These are phyloP conservation scores for Ceyx margarethae DNA, from an alignment of 2,113 vertebrate species.

Conservation along the genomic window DNA sequence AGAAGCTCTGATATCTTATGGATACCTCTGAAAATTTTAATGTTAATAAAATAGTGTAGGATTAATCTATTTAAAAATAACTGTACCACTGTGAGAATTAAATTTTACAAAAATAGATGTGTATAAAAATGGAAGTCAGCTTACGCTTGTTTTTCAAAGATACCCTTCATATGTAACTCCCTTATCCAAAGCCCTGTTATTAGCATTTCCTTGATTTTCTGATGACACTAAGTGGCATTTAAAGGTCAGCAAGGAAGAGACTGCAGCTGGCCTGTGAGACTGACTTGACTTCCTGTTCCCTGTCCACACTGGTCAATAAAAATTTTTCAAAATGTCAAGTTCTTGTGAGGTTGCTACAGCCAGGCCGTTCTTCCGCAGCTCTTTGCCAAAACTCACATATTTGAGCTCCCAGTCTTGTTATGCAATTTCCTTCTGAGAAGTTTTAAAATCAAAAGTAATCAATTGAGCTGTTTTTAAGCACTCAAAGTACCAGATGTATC, in stretches of 20 bases:
- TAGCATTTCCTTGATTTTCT: conserved; percentile 38
- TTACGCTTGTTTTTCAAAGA: not conserved
- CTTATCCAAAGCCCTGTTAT: not conserved
- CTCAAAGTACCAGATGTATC: not conserved
- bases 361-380: conserved; percentile 18
- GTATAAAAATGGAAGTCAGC: not conserved
- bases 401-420: conserved; percentile 17
- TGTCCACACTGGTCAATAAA: conserved; percentile 27
- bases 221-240: conserved; percentile 40
- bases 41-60: not conserved
- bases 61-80: not conserved
- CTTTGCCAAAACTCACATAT: conserved; percentile 41
- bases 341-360: conserved; percentile 17
- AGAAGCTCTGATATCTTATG: not conserved
- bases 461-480: conserved; percentile 26
- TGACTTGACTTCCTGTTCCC: conserved; percentile 46
- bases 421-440: conserved; percentile 32
- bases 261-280: conserved; percentile 9
- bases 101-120: not conserved
- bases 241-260: conserved; percentile 53
- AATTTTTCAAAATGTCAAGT: conserved; percentile 57
- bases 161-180: not conserved
- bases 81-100: not conserved
- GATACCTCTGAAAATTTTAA: not conserved
- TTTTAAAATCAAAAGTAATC: conserved; percentile 31